These are phyloP conservation scores for Spisula subtruncata DNA, from an alignment of 2,888 invertebrate species.

Conservation along the genomic window DNA sequence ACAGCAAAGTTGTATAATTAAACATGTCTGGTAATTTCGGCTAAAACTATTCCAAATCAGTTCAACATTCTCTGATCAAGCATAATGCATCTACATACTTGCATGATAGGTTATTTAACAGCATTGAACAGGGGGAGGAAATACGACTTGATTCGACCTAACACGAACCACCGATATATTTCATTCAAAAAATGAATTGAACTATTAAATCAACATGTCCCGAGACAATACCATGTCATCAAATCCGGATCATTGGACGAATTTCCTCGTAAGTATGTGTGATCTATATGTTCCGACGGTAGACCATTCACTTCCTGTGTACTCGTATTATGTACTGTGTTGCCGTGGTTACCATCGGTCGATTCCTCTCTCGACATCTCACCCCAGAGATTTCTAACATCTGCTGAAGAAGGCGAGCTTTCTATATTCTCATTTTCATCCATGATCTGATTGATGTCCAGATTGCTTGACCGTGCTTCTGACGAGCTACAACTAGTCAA, in stretches of 20 bases:
- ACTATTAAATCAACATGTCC: conserved; percentile 51
- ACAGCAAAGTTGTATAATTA: neutral
- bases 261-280: conserved; percentile 49
- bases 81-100: neutral
- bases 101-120: neutral
- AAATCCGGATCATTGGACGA: conserved; percentile 56
- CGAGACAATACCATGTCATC: conserved; percentile 62
- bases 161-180: neutral
- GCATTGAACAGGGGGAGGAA: neutral
- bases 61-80: neutral
- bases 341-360: neutral
- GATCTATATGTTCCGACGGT: conserved; percentile 39
- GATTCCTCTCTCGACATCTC: conserved; percentile 32
- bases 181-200: neutral
- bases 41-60: neutral
- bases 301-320: neutral
- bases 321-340: conserved; percentile 1
- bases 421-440: conserved; percentile 57
- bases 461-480: conserved; percentile 50
- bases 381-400: conserved; percentile 44
- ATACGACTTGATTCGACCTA: neutral
- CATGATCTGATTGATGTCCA: conserved; percentile 46
- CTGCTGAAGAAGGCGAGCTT: neutral
- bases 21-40: neutral
- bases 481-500: conserved; percentile 52